A percentile compares a stretch with the other conserved stretches of the same genome.
phyloP scores from a whole-genome alignment of 2,797 vertebrate species.

The Enteromius paludinosus region DNA sequence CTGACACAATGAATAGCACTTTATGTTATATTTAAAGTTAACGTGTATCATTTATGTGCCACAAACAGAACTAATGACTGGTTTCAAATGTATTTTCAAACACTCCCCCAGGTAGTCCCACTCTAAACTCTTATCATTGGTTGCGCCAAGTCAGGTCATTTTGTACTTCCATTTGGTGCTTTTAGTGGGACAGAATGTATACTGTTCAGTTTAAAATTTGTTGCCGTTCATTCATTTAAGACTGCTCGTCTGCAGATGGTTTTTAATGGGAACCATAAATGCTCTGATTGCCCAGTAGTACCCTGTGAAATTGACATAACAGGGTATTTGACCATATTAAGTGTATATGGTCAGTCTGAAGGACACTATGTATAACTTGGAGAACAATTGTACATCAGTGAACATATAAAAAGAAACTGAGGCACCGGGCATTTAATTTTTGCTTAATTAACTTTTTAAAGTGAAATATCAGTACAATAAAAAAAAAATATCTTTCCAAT shows the following conservation, averaged over 20 bases:
- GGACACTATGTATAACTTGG: neutral
- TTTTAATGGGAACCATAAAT: slow-evolving; percentile 7
- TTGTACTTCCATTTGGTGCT: neutral
- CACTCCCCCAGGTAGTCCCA: neutral
- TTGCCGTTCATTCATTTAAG: neutral
- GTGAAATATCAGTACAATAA: too few species aligned
- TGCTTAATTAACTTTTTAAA: neutral
- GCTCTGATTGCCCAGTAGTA: neutral
- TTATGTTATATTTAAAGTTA: neutral
- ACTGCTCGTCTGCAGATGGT: neutral
- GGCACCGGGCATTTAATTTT: neutral
- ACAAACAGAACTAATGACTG: neutral
- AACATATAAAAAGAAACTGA: neutral
- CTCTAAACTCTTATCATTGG: neutral
- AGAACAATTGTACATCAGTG: neutral
- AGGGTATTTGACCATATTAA: neutral
- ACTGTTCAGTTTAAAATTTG: neutral
- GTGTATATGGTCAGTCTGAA: neutral
- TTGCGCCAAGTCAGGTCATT: neutral
- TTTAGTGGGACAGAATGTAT: neutral
- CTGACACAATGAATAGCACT: neutral
- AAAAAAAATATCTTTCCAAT: too few species aligned
- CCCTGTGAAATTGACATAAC: neutral
- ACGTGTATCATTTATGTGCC: neutral
- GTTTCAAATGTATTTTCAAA: neutral